Percentiles rank a stretch among this genome's conserved stretches.
Evolutionary conservation across 37 sponge, comb jelly and placozoan genomes (phyloP).

Genomic region (Haliclona indistincta): DNA sequence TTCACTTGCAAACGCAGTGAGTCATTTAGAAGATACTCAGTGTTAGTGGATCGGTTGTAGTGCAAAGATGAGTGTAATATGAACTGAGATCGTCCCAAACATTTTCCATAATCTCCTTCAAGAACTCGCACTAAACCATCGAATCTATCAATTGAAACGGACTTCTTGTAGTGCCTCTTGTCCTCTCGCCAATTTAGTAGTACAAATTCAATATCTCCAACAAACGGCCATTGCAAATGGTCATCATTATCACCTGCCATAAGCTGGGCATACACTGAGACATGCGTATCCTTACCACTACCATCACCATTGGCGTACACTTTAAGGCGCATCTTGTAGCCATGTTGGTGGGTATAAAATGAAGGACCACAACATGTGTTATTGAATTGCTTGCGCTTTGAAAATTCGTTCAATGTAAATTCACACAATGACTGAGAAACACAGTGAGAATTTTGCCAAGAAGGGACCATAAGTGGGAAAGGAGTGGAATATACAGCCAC

Average conservation of each 20-base stretch:
- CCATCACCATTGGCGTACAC: not conserved
- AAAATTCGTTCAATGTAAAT: not conserved
- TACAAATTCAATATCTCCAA: not conserved
- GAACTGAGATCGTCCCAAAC: not conserved
- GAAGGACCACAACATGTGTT: not conserved
- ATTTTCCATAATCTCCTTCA: not conserved
- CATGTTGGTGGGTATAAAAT: not conserved
- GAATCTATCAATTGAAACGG: not conserved
- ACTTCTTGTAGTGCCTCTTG: not conserved
- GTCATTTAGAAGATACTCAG: slow-evolving; percentile 8
- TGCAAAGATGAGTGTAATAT: not conserved
- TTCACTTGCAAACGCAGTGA: not conserved
- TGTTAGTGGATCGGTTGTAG: not conserved
- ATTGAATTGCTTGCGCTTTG: not conserved
- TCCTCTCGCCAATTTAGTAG: slow-evolving; percentile 7
- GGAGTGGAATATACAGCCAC: slow-evolving; percentile 6
- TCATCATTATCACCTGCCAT: slow-evolving; percentile 1
- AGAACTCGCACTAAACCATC: not conserved
- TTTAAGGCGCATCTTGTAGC: not conserved
- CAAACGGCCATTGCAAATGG: not conserved
- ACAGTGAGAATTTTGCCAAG: not conserved
- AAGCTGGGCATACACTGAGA: not conserved
- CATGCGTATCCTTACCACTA: not conserved
- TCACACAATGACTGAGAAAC: too few relatives aligned
- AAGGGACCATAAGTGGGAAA: not conserved